Base-by-base conservation (phyloP, 2,888 invertebrate genomes). In the Alloscopus bannaensis region DNA sequence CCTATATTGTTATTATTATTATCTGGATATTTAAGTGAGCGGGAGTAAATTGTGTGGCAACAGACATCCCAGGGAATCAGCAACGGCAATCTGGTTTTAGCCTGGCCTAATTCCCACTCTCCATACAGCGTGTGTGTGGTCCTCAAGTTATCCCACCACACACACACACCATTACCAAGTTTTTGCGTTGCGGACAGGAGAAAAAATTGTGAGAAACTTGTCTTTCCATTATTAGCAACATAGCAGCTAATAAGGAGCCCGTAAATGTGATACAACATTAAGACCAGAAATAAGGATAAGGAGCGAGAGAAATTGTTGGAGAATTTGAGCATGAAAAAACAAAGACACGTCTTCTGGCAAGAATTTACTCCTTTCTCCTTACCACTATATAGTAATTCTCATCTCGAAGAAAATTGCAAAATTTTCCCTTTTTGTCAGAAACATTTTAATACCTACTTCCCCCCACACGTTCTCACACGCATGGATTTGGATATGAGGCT, bases 61-160 rank as follows among this genome's bases (percentile, higher is more conserved):
- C 47, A 36, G 45, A 55, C 71, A 71, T 60, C 31, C 47, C n/a
- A n/a, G 36, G 36, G 62, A 60, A 71, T 71, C 71, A 62, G 60
- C 47, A 50, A 71, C n/a, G 62, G 71, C 71, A 71, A 71, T 71
- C 71, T 71, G 60, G 36, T 71, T n/a, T 50, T 45, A 36, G 71
- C 24, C 4, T 60, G 71, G 18, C 71, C 71, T 71, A 71, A 62
- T 71, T 71, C 28, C 47, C n/a, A 3, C 47, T 13, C 6, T 47
- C 3, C 47, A 47, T 18, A 13, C 47, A 13, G 18, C 47, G 18
- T 18, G 18, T 47, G 6, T 47, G 4, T 47, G 13, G 6, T 36
- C 13, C 13, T 36, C 13, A 8, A 36, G 36, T 13, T 36, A 36
- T 36, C 13, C 36, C n/a, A 8, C 36, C 36, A 55, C 24, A 60